A percentile compares a stretch with the other conserved stretches of the same genome.
These are phyloP conservation scores for Atta colombica DNA, from an alignment of 1,140 invertebrate species.

Conservation along the genomic window DNA sequence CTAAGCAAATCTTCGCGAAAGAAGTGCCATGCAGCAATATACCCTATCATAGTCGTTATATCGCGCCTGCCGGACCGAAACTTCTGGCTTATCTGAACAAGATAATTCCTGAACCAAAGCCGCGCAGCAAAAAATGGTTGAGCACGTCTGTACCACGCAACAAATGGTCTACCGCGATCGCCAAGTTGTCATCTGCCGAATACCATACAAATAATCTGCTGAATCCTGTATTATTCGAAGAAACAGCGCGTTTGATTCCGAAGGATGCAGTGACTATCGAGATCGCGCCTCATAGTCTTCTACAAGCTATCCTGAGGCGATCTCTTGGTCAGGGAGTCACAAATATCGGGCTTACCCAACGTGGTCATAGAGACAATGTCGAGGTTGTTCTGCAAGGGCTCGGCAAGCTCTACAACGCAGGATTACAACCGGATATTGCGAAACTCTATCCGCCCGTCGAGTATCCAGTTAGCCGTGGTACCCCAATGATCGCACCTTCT, in stretches of 20 bases:
- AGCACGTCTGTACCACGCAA: constrained; percentile 93
- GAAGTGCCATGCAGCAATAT: constrained; percentile 90
- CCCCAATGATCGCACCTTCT: constrained; percentile 90
- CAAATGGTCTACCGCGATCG: constrained; percentile 91
- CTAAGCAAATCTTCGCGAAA: constrained; percentile 92
- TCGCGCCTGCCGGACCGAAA: constrained; percentile 89
- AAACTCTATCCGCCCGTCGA: constrained; percentile 89
- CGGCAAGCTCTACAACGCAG: constrained; percentile 90
- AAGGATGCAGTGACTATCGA: constrained; percentile 93
- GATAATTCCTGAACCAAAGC: constrained; percentile 90
- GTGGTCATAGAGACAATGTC: constrained; percentile 90
- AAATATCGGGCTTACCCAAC: constrained; percentile 93
- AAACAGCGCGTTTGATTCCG: constrained; percentile 92
- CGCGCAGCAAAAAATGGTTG: constrained; percentile 93
- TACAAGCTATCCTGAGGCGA: constrained; percentile 90
- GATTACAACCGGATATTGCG: constrained; percentile 88
- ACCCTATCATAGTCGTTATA: constrained; percentile 91
- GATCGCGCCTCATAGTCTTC: constrained; percentile 94
- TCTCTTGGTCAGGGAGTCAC: constrained; percentile 87
- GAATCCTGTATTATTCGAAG: constrained; percentile 94
- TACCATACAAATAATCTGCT: constrained; percentile 98
- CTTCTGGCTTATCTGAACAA: constrained; percentile 91
- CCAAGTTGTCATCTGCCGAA: constrained; percentile 93
- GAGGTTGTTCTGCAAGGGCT: constrained; percentile 91
- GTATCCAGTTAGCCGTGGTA: constrained; percentile 91